These are phyloP conservation scores for Malurus leucopterus DNA, from an alignment of 2,797 vertebrate species.

Conservation along the genomic window DNA sequence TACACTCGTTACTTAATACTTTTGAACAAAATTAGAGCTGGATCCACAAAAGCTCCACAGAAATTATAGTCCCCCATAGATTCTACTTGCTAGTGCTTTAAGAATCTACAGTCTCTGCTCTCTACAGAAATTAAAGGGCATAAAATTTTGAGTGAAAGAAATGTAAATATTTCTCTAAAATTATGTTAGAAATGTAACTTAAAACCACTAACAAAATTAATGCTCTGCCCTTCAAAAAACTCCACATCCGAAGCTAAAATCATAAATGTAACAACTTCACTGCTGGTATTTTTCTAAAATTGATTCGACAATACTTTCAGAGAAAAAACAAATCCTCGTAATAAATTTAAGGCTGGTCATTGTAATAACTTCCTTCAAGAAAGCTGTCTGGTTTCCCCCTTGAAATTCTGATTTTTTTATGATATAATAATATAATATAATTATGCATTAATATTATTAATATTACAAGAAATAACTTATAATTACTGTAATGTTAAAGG, in stretches of 20 bases:
- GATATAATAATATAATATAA: too few species aligned
- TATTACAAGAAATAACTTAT: too few species aligned
- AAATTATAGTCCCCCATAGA: background rate
- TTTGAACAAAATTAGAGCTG: background rate
- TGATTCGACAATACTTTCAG: background rate
- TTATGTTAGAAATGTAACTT: background rate
- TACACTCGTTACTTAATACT: background rate
- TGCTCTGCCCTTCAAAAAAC: background rate
- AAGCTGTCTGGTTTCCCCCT: background rate
- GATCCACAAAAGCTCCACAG: background rate
- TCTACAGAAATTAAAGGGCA: slow-evolving; percentile 5
- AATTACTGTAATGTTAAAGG: too few species aligned
- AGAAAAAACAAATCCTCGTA: background rate
- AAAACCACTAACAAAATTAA: background rate
- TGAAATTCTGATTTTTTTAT: background rate
- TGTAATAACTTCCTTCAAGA: background rate
- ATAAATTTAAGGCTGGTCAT: background rate
- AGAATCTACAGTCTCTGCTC: background rate
- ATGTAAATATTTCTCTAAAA: background rate
- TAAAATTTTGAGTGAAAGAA: background rate
- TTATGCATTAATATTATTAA: too few species aligned
- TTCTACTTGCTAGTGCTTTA: slow-evolving; percentile 6
- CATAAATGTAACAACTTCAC: background rate
- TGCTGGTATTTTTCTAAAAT: background rate
- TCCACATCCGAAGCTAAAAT: background rate